phyloP scores from a whole-genome alignment of 2,113 vertebrate genomes.

The Neodontobutis hainanensis region DNA sequence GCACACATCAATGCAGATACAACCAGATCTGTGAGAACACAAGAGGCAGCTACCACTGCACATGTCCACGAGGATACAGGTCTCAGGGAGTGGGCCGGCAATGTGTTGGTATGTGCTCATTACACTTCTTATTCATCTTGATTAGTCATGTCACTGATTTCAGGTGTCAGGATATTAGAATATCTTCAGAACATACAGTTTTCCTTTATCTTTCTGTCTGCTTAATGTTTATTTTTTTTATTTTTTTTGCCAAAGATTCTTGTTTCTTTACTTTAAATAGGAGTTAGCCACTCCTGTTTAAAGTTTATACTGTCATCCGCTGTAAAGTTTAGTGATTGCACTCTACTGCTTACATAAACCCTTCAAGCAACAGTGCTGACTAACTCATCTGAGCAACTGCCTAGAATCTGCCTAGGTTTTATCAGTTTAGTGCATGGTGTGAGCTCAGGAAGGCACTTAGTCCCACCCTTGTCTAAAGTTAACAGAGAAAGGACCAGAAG shows the following conservation, averaged over 20 bases:
- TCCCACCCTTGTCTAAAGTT: background rate
- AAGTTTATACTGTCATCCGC: constrained; percentile 16
- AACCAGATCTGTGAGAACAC: constrained; percentile 97
- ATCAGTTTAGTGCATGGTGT: constrained; percentile 22
- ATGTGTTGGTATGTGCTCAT: constrained; percentile 85
- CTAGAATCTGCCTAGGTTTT: background rate
- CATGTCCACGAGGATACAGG: constrained; percentile 88
- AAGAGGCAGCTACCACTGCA: constrained; percentile 89
- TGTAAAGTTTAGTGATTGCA: constrained; percentile 13
- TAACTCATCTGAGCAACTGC: constrained; percentile 28
- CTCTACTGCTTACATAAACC: constrained; percentile 36
- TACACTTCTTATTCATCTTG: background rate
- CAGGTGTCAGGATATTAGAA: background rate
- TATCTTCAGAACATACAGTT: background rate
- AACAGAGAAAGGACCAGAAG: constrained; percentile 9
- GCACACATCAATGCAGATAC: constrained; percentile 91
- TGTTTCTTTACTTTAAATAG: constrained; percentile 17
- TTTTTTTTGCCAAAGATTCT: constrained; percentile 15
- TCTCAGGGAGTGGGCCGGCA: constrained; percentile 87
- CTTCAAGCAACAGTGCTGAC: constrained; percentile 13
- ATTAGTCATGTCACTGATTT: background rate
- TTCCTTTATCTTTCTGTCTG: constrained; percentile 15
- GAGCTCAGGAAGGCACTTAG: background rate
- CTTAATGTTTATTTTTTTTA: constrained; percentile 47
- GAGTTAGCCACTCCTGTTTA: constrained; percentile 16